phyloP scores from a whole-genome alignment of 2,888 invertebrate genomes.

The Eurois occulta region DNA sequence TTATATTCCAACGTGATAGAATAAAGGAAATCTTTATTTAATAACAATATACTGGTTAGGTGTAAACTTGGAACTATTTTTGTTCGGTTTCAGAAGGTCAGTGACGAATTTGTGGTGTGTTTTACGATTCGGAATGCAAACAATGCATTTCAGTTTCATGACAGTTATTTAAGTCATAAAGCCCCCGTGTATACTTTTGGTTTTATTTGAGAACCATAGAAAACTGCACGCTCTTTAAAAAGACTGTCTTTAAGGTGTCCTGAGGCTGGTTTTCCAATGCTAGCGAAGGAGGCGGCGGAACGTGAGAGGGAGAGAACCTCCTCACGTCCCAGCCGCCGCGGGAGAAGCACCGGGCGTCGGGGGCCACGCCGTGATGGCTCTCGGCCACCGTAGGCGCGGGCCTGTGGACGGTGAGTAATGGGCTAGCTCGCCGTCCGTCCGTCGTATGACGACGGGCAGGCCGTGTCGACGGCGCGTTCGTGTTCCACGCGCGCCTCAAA shows the following conservation, averaged over 20 bases:
- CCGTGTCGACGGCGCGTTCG: no score
- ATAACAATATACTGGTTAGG: slow-evolving; percentile 22
- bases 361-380: no score
- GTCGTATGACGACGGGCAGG: no score
- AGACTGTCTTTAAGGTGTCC: neutral
- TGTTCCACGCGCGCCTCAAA: no score
- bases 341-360: no score
- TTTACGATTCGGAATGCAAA: slow-evolving; percentile 37
- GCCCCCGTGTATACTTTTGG: slow-evolving; percentile 1
- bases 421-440: no score
- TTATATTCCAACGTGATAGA: slow-evolving; percentile 42
- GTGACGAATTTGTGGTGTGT: slow-evolving; percentile 24
- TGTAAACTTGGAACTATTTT: slow-evolving; percentile 39
- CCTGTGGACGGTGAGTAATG: no score
- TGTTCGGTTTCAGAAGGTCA: slow-evolving; percentile 22
- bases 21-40: slow-evolving; percentile 40
- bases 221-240: neutral
- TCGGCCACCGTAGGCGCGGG: no score
- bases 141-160: slow-evolving; percentile 35
- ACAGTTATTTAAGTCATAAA: slow-evolving; percentile 14
- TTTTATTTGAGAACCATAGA: neutral
- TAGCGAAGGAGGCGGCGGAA: no score
- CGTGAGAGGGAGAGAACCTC: no score
- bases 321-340: no score
- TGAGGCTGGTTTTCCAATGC: neutral